These are phyloP conservation scores for Umimayanthus kanabou DNA, from an alignment of 92 coral and sea anemone species.

Conservation along the genomic window DNA sequence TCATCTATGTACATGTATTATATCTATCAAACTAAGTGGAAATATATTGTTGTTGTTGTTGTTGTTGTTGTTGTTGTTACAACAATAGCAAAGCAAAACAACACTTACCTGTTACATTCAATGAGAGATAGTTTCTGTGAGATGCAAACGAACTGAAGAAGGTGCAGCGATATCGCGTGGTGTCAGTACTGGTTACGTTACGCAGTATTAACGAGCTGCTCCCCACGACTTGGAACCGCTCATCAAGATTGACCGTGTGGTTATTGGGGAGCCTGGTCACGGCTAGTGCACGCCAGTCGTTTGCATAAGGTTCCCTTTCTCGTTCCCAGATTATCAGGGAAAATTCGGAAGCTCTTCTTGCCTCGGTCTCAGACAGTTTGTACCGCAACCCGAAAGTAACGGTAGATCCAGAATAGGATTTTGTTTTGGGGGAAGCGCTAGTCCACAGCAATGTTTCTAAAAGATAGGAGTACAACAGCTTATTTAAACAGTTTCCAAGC, in stretches of 20 bases:
- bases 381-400: slow-evolving; percentile 60
- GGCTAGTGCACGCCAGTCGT: slow-evolving; percentile 69
- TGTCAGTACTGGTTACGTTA: slow-evolving; percentile 56
- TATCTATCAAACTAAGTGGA: too few relatives aligned
- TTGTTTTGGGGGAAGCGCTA: slow-evolving; percentile 26
- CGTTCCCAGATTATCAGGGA: slow-evolving; percentile 67
- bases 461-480: background rate
- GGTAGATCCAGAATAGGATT: slow-evolving; percentile 46
- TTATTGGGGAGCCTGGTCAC: slow-evolving; percentile 47
- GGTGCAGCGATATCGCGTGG: slow-evolving; percentile 76
- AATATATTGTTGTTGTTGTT: too few relatives aligned
- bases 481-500: too few relatives aligned
- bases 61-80: background rate
- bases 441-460: slow-evolving; percentile 47
- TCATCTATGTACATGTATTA: too few relatives aligned
- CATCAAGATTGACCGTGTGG: background rate
- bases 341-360: slow-evolving; percentile 47
- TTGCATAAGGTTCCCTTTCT: slow-evolving; percentile 65
- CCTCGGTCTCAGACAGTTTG: slow-evolving; percentile 51
- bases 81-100: background rate
- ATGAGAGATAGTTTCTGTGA: slow-evolving; percentile 47
- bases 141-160: slow-evolving; percentile 73
- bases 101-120: slow-evolving; percentile 64
- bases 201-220: slow-evolving; percentile 40
- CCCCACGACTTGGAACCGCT: slow-evolving; percentile 24